Evolutionary conservation across 2,113 vertebrate species (phyloP).

Genomic region (Corythaixoides concolor): DNA sequence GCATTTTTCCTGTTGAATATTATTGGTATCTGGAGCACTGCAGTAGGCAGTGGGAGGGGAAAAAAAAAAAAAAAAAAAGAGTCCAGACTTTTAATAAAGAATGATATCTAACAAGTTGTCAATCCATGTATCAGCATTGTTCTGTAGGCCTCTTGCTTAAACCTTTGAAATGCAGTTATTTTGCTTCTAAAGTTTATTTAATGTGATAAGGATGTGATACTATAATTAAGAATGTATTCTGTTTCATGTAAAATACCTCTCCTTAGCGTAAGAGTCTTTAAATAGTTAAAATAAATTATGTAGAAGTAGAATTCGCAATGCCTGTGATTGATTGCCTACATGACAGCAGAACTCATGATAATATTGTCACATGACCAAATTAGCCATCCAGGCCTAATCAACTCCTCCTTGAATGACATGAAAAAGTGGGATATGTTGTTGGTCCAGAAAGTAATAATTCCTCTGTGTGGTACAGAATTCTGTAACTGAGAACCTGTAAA

Average conservation of each 20-base stretch:
- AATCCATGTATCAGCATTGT: neutral
- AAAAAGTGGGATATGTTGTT: neutral
- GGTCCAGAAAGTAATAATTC: neutral
- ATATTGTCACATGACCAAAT: neutral
- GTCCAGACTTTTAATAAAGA: neutral
- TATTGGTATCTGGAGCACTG: neutral
- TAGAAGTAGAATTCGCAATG: neutral
- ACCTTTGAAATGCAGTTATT: neutral
- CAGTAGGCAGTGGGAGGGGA: neutral
- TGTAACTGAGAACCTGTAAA: neutral
- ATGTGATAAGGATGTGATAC: neutral
- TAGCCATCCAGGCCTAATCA: neutral
- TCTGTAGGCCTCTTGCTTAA: neutral
- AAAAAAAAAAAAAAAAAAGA: neutral
- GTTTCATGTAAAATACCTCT: neutral
- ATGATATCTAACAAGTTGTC: neutral
- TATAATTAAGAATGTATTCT: neutral
- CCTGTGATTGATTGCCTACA: fast-evolving
- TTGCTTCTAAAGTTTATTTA: neutral
- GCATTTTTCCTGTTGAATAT: neutral
- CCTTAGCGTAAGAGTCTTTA: neutral
- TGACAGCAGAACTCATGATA: neutral
- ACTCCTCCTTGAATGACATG: neutral
- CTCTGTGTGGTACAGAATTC: neutral
- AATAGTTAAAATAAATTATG: neutral